Conservation (phyloP, 2,113 vertebrate genomes). For the Dissostichus mawsoni region DNA sequence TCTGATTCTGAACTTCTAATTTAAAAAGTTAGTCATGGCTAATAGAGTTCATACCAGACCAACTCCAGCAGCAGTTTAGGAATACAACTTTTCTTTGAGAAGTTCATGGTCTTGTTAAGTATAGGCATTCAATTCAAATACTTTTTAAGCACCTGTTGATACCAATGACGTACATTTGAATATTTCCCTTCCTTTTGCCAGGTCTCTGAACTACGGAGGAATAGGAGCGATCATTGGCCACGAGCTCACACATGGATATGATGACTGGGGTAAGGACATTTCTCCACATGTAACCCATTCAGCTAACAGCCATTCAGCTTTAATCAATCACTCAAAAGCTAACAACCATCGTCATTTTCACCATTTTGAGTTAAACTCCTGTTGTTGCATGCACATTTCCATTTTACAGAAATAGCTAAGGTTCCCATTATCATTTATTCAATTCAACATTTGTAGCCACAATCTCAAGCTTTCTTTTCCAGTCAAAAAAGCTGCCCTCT, state of each 20-base stretch:
- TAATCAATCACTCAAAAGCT: background rate
- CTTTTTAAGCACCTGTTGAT: background rate
- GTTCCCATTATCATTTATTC: conserved; percentile 1
- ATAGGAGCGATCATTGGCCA: conserved; percentile 99
- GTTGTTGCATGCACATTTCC: background rate
- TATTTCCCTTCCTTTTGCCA: conserved; percentile 58
- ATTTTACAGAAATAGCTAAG: background rate
- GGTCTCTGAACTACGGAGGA: conserved; percentile 96
- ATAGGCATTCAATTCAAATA: background rate
- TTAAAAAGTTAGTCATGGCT: too few species aligned
- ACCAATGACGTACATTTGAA: background rate
- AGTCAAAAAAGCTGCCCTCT: conserved; percentile 51
- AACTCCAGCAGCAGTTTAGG: background rate
- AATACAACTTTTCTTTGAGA: background rate
- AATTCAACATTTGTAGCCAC: conserved; percentile 31
- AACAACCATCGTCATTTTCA: background rate
- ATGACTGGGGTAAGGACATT: conserved; percentile 95
- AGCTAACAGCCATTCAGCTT: background rate
- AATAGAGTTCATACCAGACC: too few species aligned
- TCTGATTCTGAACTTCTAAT: too few species aligned
- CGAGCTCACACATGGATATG: conserved; percentile 95
- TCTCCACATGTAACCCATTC: background rate
- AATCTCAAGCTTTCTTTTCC: conserved; percentile 62
- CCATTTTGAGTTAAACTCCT: background rate
- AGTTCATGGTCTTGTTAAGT: too few species aligned